These are phyloP conservation scores for Formica exsecta DNA, from an alignment of 1,140 invertebrate species.

Conservation along the genomic window DNA sequence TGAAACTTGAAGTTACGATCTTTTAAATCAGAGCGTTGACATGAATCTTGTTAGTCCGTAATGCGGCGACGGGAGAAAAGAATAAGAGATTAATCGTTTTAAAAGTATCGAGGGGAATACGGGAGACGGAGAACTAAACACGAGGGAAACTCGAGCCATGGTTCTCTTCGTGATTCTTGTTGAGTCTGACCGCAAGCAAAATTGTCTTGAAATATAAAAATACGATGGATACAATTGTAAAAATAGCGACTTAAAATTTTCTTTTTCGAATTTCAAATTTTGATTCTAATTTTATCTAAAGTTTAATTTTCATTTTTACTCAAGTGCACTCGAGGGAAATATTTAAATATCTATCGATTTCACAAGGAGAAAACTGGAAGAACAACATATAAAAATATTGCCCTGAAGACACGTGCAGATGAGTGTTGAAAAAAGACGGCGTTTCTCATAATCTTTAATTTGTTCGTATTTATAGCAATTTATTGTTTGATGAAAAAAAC, in stretches of 20 bases:
- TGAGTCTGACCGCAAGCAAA: no score
- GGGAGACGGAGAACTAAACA: background rate
- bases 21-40: conserved; percentile 31
- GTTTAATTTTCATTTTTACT: no score
- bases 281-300: no score
- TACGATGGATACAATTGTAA: no score
- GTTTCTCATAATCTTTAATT: background rate
- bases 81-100: conserved; percentile 35
- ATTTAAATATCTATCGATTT: conserved; percentile 5
- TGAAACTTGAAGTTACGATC: background rate
- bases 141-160: background rate
- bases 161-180: no score
- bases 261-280: no score
- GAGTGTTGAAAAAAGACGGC: background rate
- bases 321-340: background rate
- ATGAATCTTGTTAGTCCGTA: conserved; percentile 34
- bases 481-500: background rate
- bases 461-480: background rate
- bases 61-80: conserved; percentile 22
- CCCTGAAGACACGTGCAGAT: background rate
- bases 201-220: no score
- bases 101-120: conserved; percentile 27
- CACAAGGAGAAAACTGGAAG: background rate
- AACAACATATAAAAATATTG: conserved; percentile 11
- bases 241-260: no score